Evolutionary conservation across 2,113 vertebrate species (phyloP).

Genomic region (Clarias macrocephalus): DNA sequence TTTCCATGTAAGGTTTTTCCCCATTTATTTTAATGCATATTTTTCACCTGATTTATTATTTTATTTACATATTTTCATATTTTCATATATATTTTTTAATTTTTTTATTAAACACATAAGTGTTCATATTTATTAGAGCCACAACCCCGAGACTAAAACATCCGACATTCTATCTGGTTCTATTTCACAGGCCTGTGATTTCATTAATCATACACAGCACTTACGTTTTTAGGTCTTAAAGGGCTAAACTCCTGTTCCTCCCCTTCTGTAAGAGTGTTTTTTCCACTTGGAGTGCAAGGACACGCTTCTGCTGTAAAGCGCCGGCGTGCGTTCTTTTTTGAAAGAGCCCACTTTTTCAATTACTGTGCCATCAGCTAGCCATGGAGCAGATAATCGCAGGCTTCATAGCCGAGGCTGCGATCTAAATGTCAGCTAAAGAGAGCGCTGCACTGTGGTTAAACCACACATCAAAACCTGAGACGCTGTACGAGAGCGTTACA

Average conservation of each 20-base stretch:
- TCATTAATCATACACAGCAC: slow-evolving; percentile 34
- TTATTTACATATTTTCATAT: not conserved
- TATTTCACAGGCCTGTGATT: slow-evolving; percentile 32
- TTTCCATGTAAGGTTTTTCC: not conserved
- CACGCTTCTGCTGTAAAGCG: slow-evolving; percentile 40
- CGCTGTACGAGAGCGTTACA: not conserved
- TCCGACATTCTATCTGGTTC: not conserved
- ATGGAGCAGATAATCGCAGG: slow-evolving; percentile 51
- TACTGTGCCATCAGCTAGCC: slow-evolving; percentile 55
- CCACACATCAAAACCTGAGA: slow-evolving; percentile 29
- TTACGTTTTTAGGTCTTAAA: slow-evolving; percentile 29
- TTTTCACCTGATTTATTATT: not conserved
- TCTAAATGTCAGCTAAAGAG: slow-evolving; percentile 54
- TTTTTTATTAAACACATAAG: not conserved
- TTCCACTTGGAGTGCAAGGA: slow-evolving; percentile 28
- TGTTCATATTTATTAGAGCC: not conserved
- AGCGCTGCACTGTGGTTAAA: slow-evolving; percentile 44
- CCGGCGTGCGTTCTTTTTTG: slow-evolving; percentile 27
- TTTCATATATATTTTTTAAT: not conserved
- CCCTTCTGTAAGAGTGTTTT: slow-evolving; percentile 16
- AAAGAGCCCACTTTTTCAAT: slow-evolving; percentile 57
- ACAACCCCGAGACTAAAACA: not conserved
- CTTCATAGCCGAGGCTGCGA: slow-evolving; percentile 46
- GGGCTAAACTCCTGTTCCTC: slow-evolving; percentile 31
- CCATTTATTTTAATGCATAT: not conserved